Base-by-base conservation (phyloP, 1,140 invertebrate genomes). In the Papilio polytes region DNA sequence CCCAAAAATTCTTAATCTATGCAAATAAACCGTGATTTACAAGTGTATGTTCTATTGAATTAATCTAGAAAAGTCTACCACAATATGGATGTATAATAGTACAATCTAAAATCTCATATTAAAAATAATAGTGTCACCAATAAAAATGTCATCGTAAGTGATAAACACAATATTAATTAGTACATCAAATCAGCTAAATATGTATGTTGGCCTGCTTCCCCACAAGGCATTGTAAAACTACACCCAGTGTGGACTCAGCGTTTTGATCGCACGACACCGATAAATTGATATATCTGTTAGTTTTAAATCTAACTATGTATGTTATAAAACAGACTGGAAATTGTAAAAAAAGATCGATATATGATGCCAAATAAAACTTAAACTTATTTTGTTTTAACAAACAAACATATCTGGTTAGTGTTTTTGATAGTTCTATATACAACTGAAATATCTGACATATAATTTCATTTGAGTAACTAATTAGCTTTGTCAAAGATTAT, bases 221-320 rank as follows among this genome's bases (percentile, higher is more conserved):
- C 83, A 84, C 80, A 85, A 86, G 83, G 80, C 82, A 76, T 74
- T 84, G 89, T 89, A 91, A 91, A 86, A 82, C 80, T 86, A 90
- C 85, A 90, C 87, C 84, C 63, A 80, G 20, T 85, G 85, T 83
- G 80, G 80, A 85, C 84, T 91, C 89, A 91, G 90, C 90, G 85
- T 88, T 87, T 87, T 83, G 77, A 80, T 53, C 48, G 46, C 74
- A 80, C 83, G 84, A 81, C n/a, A 9, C 53, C n/a, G 53, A 56
- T 18, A n/a, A 56, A 56, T 56, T n/a, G 6, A n/a, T 1, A 20
- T 56, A 8, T 56, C 18, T 20, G 53, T 56, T 20, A n/a, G 53
- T 56, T 56, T 56, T 8, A 0, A 56, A 56, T 20, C 53, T 6
- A 8, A 20, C 46, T 48, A 15, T 12, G 7, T 7, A 48, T n/a